These are phyloP conservation scores for Mungos mungo DNA, from an alignment of 2,113 vertebrate species.

Conservation along the genomic window DNA sequence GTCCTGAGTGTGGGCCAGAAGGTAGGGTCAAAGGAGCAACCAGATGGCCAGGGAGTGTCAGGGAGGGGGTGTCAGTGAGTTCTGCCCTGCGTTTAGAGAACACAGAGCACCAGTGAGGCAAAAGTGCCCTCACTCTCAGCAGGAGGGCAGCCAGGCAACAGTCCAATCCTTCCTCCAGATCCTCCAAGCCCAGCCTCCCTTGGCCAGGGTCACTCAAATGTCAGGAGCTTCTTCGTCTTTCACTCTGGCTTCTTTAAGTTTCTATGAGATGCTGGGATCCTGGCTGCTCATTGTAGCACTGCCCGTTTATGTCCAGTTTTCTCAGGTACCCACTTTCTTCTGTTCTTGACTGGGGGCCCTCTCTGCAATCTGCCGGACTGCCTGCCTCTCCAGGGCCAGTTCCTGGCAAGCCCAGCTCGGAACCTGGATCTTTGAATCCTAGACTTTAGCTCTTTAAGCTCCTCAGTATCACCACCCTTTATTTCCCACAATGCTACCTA, in stretches of 20 bases:
- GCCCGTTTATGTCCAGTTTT: background rate
- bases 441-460: background rate
- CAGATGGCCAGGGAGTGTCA: constrained; percentile 32
- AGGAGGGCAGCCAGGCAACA: background rate
- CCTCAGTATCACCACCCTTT: background rate
- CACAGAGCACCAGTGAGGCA: background rate
- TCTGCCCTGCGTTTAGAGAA: background rate
- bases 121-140: background rate
- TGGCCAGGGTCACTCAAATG: background rate
- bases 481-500: background rate
- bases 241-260: background rate
- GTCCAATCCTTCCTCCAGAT: background rate
- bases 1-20: constrained; percentile 38
- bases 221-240: background rate
- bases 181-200: background rate
- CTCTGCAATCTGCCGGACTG: no score
- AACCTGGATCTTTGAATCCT: background rate
- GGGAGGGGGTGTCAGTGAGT: background rate
- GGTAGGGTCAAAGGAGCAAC: constrained; percentile 37
- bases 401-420: background rate
- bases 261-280: background rate
- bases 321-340: background rate
- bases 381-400: background rate
- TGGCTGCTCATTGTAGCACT: background rate
- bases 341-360: background rate